These are phyloP conservation scores for Erebia ligea DNA, from an alignment of 2,888 invertebrate genomes.

Conservation along the genomic window DNA sequence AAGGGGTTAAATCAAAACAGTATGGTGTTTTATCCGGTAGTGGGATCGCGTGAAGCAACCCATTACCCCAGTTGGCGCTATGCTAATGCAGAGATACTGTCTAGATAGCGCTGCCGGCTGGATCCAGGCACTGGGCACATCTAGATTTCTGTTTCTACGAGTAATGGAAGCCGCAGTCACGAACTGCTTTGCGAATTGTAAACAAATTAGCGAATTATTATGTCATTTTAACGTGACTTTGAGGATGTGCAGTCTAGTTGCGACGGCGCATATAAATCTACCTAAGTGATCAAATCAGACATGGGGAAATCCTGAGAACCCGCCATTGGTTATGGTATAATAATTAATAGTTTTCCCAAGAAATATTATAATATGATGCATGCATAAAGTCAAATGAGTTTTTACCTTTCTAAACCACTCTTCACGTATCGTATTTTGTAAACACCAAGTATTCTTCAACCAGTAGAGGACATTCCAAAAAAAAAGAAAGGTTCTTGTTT, in stretches of 20 bases:
- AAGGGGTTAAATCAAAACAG: background rate
- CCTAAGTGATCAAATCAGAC: too few species aligned
- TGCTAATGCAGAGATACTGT: slow-evolving; percentile 45
- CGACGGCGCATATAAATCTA: too few species aligned
- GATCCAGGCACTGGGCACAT: slow-evolving; percentile 7
- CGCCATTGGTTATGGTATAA: too few species aligned
- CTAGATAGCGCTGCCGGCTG: slow-evolving; percentile 25
- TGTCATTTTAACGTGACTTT: background rate
- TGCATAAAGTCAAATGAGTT: too few species aligned
- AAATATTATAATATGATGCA: too few species aligned
- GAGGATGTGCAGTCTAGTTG: too few species aligned
- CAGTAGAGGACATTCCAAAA: background rate
- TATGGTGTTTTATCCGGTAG: slow-evolving; percentile 8
- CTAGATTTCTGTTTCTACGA: slow-evolving; percentile 16
- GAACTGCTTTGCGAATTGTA: background rate
- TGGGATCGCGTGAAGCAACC: slow-evolving; percentile 46
- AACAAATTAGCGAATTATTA: background rate
- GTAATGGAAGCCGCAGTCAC: slow-evolving; percentile 9
- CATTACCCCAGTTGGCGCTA: slow-evolving; percentile 49
- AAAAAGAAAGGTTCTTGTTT: background rate
- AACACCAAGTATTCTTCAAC: background rate
- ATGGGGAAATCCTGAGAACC: too few species aligned
- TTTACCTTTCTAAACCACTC: background rate
- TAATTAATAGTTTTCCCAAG: too few species aligned
- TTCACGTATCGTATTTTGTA: background rate